Percentiles rank a stretch among this genome's conserved stretches.
Conservation (phyloP, 2,888 invertebrate genomes). For the Drosophila paranaensis region DNA sequence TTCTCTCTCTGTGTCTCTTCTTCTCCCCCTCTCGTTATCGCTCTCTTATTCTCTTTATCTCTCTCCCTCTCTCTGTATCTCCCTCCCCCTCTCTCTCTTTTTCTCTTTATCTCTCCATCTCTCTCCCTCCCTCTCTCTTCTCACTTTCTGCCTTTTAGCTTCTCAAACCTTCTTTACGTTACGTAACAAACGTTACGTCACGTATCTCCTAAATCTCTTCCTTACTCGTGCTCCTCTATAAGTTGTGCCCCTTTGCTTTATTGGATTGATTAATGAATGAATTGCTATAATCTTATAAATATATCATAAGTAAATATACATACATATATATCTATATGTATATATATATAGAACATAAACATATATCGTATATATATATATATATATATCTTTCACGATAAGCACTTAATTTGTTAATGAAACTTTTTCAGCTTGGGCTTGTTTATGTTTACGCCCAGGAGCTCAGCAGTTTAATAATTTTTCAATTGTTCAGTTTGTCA, state of each 20-base stretch:
- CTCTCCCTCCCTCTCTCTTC: neutral
- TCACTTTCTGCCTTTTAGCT: neutral
- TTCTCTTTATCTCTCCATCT: neutral
- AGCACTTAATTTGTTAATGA: neutral
- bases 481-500: slow-evolving; percentile 20
- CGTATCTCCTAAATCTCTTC: neutral
- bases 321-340: too few relatives aligned
- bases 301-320: neutral
- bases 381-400: neutral
- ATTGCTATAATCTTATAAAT: neutral
- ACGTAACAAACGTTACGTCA: neutral
- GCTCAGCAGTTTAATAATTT: slow-evolving; percentile 2
- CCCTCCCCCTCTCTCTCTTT: neutral
- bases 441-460: neutral
- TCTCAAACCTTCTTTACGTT: neutral
- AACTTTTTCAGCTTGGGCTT: neutral
- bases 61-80: neutral
- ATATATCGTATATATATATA: neutral
- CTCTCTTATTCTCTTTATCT: neutral
- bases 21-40: neutral
- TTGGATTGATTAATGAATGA: neutral
- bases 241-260: neutral
- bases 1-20: neutral
- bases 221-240: neutral
- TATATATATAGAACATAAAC: neutral